A percentile compares a stretch with the other conserved stretches of the same genome.
Evolutionary conservation across 2,797 vertebrate genomes (phyloP).

Genomic region (Takifugu rubripes): DNA sequence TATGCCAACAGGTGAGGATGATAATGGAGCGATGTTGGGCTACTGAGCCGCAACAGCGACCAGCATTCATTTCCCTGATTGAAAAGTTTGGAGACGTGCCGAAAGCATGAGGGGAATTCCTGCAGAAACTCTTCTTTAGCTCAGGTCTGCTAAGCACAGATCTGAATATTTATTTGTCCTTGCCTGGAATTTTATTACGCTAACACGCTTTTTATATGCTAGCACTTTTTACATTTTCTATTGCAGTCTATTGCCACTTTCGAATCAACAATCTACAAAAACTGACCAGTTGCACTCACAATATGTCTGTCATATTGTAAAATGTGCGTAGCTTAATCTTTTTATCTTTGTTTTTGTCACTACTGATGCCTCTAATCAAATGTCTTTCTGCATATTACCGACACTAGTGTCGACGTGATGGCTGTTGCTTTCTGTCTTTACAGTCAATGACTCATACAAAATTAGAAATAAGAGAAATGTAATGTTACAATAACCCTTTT

Average conservation of each 20-base stretch:
- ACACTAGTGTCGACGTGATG: too few relatives aligned
- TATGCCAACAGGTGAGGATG: constrained; percentile 62
- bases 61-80: constrained; percentile 77
- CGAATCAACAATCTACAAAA: too few relatives aligned
- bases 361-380: too few relatives aligned
- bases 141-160: constrained; percentile 61
- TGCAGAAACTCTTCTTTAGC: constrained; percentile 54
- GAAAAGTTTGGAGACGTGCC: constrained; percentile 68
- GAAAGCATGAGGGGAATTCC: constrained; percentile 65
- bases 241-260: not conserved
- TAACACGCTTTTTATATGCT: not conserved
- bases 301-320: too few relatives aligned
- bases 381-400: too few relatives aligned
- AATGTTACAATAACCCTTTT: too few relatives aligned
- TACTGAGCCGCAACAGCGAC: constrained; percentile 74
- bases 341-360: too few relatives aligned
- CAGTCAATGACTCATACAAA: too few relatives aligned
- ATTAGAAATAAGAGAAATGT: too few relatives aligned
- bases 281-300: too few relatives aligned
- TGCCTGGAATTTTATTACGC: not conserved
- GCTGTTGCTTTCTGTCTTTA: too few relatives aligned
- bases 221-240: not conserved
- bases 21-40: constrained; percentile 88
- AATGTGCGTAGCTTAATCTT: too few relatives aligned
- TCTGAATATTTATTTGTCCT: not conserved